Conservation (phyloP, 2,888 invertebrate genomes). For the Anagyrus pseudococci region DNA sequence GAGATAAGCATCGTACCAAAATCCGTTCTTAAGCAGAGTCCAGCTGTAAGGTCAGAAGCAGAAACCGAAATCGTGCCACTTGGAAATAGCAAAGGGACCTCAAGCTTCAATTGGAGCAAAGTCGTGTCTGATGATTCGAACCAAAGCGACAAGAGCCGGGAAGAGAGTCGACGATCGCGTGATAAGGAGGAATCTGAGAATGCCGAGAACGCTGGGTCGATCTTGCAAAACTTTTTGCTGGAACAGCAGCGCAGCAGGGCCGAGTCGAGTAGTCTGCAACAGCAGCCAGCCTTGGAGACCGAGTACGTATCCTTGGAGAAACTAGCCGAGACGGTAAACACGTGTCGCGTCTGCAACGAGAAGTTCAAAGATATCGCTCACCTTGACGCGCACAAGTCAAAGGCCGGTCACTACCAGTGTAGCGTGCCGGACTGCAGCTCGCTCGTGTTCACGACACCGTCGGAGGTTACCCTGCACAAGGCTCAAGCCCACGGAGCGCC, state of each 20-base stretch:
- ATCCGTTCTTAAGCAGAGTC: slow-evolving; percentile 38
- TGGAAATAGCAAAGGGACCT: neutral
- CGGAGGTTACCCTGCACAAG: slow-evolving; percentile 55
- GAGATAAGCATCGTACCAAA: slow-evolving; percentile 40
- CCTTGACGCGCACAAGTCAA: slow-evolving; percentile 65
- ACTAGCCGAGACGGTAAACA: slow-evolving; percentile 67
- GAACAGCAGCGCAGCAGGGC: slow-evolving; percentile 52
- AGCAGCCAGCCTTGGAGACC: slow-evolving; percentile 59
- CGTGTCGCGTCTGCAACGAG: slow-evolving; percentile 69
- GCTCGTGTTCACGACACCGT: slow-evolving; percentile 51
- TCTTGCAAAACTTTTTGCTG: slow-evolving; percentile 56
- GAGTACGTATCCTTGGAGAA: slow-evolving; percentile 73
- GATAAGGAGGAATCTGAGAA: slow-evolving; percentile 41
- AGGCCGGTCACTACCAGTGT: slow-evolving; percentile 67
- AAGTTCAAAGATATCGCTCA: slow-evolving; percentile 67
- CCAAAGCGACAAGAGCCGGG: slow-evolving; percentile 4
- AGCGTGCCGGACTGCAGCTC: slow-evolving; percentile 56
- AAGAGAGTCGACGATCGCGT: slow-evolving; percentile 10
- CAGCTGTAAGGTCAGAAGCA: slow-evolving; percentile 13
- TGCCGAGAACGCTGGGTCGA: slow-evolving; percentile 48
- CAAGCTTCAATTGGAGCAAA: slow-evolving; percentile 50
- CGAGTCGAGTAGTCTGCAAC: slow-evolving; percentile 45
- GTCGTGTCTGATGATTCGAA: slow-evolving; percentile 12
- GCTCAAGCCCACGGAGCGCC: slow-evolving; percentile 54
- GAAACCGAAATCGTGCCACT: slow-evolving; percentile 39